phyloP scores from a whole-genome alignment of 2,113 vertebrate species.

The Scatophagus argus region DNA sequence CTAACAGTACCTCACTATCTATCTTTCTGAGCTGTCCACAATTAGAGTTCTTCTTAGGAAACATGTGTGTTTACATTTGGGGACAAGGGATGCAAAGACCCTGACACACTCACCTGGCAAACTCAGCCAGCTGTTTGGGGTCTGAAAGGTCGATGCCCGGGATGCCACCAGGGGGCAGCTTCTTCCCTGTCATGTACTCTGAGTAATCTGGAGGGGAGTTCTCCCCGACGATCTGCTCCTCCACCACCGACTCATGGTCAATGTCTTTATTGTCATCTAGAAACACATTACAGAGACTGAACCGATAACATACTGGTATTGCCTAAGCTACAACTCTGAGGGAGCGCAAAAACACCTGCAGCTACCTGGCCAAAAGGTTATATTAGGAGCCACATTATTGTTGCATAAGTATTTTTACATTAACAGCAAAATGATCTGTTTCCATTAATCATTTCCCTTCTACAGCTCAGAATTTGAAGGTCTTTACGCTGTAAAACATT shows the following conservation, averaged over 20 bases:
- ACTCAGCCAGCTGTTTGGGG: slow-evolving; percentile 98
- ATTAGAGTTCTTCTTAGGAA: background rate
- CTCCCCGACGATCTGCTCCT: slow-evolving; percentile 97
- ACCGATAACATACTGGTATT: slow-evolving; percentile 73
- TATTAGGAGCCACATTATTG: background rate
- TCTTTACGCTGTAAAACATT: background rate
- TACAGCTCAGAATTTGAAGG: background rate
- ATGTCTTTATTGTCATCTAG: slow-evolving; percentile 98
- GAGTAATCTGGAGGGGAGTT: slow-evolving; percentile 99
- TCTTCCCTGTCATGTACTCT: slow-evolving; percentile 99
- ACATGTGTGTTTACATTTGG: slow-evolving; percentile 11
- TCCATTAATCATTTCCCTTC: background rate
- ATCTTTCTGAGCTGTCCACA: background rate
- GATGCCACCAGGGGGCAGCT: slow-evolving; percentile 98
- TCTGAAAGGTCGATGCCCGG: slow-evolving; percentile 99
- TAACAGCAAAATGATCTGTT: background rate
- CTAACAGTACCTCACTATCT: too few relatives aligned
- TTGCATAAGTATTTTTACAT: background rate
- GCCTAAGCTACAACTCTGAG: slow-evolving; percentile 31
- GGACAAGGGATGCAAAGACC: background rate
- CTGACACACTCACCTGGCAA: slow-evolving; percentile 91
- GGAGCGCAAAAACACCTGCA: slow-evolving; percentile 16
- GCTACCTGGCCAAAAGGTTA: background rate
- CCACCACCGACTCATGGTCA: slow-evolving; percentile 92
- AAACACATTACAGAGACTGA: slow-evolving; percentile 84